phyloP scores from a whole-genome alignment of 1,140 invertebrate species.

The Drosophila auraria region DNA sequence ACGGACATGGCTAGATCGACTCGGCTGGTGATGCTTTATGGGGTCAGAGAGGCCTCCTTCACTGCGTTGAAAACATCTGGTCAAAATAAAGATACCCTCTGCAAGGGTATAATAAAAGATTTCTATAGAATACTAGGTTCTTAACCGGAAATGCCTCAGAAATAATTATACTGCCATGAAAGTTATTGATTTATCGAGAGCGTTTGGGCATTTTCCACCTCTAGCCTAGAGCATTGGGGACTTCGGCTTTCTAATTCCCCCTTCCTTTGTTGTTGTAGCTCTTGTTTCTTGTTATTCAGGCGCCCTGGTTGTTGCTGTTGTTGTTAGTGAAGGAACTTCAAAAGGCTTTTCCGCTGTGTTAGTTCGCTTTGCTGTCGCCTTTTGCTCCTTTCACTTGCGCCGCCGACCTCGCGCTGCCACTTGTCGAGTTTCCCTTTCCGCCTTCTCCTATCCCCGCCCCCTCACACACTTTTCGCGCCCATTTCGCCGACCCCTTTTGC shows the following conservation, averaged over 20 bases:
- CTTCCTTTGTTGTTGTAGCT: slow-evolving; percentile 13
- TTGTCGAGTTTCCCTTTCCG: slow-evolving; percentile 42
- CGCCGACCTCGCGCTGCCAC: slow-evolving; percentile 60
- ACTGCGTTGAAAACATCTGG: no score
- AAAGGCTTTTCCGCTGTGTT: slow-evolving; percentile 72
- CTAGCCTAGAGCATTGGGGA: slow-evolving; percentile 3
- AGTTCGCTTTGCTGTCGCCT: slow-evolving; percentile 64
- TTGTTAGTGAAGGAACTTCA: slow-evolving; percentile 60
- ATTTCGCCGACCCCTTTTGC: background rate
- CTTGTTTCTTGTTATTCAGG: slow-evolving; percentile 31
- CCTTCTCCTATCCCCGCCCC: background rate
- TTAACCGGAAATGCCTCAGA: background rate
- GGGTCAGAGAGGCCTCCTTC: no score
- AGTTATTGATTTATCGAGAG: background rate
- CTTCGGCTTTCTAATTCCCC: slow-evolving; percentile 3
- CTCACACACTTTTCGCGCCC: slow-evolving; percentile 16
- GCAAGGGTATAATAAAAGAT: no score
- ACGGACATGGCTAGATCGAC: no score
- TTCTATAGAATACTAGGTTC: background rate
- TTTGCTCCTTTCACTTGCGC: slow-evolving; percentile 63
- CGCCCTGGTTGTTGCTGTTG: slow-evolving; percentile 30
- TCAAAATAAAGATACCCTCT: no score
- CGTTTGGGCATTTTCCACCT: background rate
- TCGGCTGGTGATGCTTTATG: no score
- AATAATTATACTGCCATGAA: background rate